A percentile compares a stretch with the other conserved stretches of the same genome.
These are phyloP conservation scores for Colletes latitarsis DNA, from an alignment of 1,140 invertebrate species.

Conservation along the genomic window DNA sequence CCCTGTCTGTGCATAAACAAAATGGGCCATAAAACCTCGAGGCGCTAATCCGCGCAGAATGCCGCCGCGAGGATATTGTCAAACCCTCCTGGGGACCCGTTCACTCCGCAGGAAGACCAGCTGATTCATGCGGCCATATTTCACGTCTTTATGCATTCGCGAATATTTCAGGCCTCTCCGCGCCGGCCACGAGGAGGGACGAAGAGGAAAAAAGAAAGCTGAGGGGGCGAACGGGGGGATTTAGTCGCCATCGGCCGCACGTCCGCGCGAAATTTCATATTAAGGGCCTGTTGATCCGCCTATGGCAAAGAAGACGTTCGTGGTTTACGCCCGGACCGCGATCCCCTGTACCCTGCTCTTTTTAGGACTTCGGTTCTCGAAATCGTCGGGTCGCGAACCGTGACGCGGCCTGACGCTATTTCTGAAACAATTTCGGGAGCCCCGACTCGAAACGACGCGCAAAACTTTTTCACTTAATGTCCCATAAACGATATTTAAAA, in stretches of 20 bases:
- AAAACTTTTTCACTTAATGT: no score
- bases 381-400: background rate
- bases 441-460: no score
- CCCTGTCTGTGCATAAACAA: constrained; percentile 74
- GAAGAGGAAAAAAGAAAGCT: constrained; percentile 12
- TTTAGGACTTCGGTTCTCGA: background rate
- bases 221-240: constrained; percentile 16
- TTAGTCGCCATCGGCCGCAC: constrained; percentile 38
- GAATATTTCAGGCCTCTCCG: constrained; percentile 69
- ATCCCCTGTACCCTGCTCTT: background rate
- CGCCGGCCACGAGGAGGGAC: constrained; percentile 16
- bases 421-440: background rate
- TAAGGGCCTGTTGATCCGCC: constrained; percentile 56
- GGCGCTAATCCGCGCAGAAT: constrained; percentile 76
- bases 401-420: background rate
- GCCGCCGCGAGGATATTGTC: constrained; percentile 74
- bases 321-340: constrained; percentile 42
- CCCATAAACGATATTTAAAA: no score
- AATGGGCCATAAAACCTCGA: constrained; percentile 74
- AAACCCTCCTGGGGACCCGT: constrained; percentile 71
- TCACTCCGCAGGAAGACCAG: constrained; percentile 68
- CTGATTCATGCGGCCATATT: constrained; percentile 76
- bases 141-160: constrained; percentile 72
- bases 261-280: constrained; percentile 61
- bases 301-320: constrained; percentile 50